A percentile compares a stretch with the other conserved stretches of the same genome.
phyloP scores from a whole-genome alignment of 2,113 vertebrate genomes.

The Ivindomyrus marchei region DNA sequence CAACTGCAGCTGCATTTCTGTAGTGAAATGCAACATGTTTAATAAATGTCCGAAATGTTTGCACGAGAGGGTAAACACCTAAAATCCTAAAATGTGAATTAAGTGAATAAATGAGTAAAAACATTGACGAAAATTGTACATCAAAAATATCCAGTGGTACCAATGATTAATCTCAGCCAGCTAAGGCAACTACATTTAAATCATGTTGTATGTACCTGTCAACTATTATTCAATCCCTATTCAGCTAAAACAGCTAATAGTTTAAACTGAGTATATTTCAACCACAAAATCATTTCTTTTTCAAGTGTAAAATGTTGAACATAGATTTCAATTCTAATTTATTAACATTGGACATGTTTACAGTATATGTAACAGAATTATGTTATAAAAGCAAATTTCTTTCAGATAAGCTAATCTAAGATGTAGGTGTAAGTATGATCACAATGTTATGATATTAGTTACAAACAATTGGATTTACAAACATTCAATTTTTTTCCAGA shows the following conservation, averaged over 20 bases:
- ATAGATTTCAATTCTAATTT: not conserved
- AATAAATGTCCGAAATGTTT: not conserved
- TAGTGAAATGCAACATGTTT: not conserved
- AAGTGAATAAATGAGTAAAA: slow-evolving; percentile 15
- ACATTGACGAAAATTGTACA: not conserved
- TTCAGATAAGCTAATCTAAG: not conserved
- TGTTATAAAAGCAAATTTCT: not conserved
- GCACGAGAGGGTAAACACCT: not conserved
- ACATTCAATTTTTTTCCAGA: not conserved
- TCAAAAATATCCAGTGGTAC: slow-evolving; percentile 9
- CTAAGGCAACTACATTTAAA: slow-evolving; percentile 18
- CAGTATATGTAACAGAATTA: not conserved
- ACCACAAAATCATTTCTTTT: not conserved
- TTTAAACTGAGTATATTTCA: not conserved
- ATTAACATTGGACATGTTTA: not conserved
- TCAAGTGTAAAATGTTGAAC: not conserved
- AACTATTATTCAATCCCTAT: not conserved
- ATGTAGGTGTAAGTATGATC: not conserved
- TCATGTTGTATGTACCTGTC: not conserved
- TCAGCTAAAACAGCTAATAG: not conserved
- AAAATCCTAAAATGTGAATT: not conserved
- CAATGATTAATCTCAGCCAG: slow-evolving; percentile 15
- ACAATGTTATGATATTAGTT: not conserved
- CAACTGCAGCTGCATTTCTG: not conserved
- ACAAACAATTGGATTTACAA: not conserved